These are phyloP conservation scores for Vesta saturnalis DNA, from an alignment of 2,888 invertebrate genomes.

Conservation along the genomic window DNA sequence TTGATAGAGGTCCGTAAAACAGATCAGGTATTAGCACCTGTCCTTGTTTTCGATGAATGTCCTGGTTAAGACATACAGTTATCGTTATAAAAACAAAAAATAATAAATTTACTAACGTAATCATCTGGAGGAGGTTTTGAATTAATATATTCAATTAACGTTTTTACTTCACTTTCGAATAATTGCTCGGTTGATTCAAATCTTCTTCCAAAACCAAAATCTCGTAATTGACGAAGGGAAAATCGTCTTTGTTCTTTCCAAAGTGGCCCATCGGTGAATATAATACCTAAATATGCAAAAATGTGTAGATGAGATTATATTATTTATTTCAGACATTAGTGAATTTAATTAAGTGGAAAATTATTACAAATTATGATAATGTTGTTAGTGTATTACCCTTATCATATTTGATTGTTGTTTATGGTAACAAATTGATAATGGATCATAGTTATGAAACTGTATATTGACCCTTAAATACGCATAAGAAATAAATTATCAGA, in stretches of 20 bases:
- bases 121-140: conserved; percentile 63
- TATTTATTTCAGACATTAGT: too few relatives aligned
- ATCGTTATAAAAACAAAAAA: too few relatives aligned
- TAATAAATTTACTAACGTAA: conserved; percentile 48
- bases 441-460: too few relatives aligned
- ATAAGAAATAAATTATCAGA: too few relatives aligned
- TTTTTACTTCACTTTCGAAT: conserved; percentile 62
- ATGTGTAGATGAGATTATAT: too few relatives aligned
- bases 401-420: too few relatives aligned
- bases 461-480: too few relatives aligned
- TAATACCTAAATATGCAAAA: conserved; percentile 74
- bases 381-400: too few relatives aligned
- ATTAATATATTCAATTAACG: conserved; percentile 62
- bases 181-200: conserved; percentile 65
- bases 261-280: conserved; percentile 70
- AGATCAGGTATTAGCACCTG: conserved; percentile 63
- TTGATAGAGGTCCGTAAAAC: conserved; percentile 66
- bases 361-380: too few relatives aligned
- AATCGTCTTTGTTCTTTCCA: conserved; percentile 77
- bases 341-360: too few relatives aligned
- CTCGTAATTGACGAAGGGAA: conserved; percentile 71
- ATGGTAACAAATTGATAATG: too few relatives aligned
- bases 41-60: conserved; percentile 44
- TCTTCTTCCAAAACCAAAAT: conserved; percentile 75
- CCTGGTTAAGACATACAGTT: conserved; percentile 31